These are phyloP conservation scores for Quadriops clusia DNA, from an alignment of 2,888 invertebrate species.

Conservation along the genomic window DNA sequence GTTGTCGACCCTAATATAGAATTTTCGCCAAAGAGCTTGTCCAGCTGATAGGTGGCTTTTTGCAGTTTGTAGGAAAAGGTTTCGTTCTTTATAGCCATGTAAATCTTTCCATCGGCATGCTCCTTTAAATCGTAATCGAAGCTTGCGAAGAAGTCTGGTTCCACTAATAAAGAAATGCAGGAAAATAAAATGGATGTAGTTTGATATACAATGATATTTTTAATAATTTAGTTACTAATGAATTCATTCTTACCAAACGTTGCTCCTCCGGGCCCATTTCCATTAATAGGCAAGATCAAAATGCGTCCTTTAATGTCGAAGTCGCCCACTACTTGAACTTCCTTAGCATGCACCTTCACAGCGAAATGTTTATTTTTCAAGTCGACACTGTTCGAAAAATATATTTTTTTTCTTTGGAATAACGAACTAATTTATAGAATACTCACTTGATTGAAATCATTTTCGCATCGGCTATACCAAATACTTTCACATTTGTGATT, in stretches of 20 bases:
- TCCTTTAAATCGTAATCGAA: conserved; percentile 6
- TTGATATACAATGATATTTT: neutral
- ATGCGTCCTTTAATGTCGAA: conserved; percentile 28
- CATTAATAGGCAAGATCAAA: conserved; percentile 25
- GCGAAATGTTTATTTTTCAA: conserved; percentile 4
- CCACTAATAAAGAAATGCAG: too few species aligned
- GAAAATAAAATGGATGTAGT: too few species aligned
- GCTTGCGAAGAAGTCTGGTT: conserved; percentile 7
- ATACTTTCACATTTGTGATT: conserved; percentile 7
- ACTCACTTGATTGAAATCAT: too few species aligned
- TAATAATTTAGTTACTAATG: neutral
- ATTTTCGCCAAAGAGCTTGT: conserved; percentile 14
- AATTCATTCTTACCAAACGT: conserved; percentile 22
- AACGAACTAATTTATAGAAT: conserved; percentile 3
- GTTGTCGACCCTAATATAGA: conserved; percentile 21
- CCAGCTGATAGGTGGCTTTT: conserved; percentile 9
- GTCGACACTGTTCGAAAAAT: conserved; percentile 6
- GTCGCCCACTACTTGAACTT: conserved; percentile 9
- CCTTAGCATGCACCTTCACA: conserved; percentile 6
- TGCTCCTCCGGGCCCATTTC: conserved; percentile 26
- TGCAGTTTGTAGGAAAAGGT: conserved; percentile 7
- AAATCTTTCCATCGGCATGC: conserved; percentile 6
- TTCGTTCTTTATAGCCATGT: conserved; percentile 6
- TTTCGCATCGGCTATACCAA: conserved; percentile 9
- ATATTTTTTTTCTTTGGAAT: neutral